phyloP scores from a whole-genome alignment of 2,113 vertebrate genomes.

The Sylvietta virens region DNA sequence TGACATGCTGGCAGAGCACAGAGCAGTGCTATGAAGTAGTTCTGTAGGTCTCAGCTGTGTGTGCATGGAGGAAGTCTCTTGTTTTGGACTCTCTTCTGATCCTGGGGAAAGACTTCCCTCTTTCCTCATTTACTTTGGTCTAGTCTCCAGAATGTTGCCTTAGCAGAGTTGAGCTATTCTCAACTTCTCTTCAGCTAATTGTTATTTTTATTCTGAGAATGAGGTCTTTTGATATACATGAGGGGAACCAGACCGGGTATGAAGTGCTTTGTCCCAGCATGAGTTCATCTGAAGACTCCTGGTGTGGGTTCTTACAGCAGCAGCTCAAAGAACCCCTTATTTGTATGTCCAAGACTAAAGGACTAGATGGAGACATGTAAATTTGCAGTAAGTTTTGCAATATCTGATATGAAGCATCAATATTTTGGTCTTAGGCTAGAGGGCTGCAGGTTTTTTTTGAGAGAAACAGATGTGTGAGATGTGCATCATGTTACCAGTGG shows the following conservation, averaged over 20 bases:
- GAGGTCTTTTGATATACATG: not conserved
- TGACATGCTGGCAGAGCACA: not conserved
- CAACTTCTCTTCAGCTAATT: not conserved
- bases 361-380: not conserved
- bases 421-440: not conserved
- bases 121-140: not conserved
- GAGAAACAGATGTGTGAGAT: not conserved
- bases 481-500: not conserved
- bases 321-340: rapidly evolving
- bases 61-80: not conserved
- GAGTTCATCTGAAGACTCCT: not conserved
- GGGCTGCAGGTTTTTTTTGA: not conserved
- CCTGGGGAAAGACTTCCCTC: not conserved
- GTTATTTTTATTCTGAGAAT: not conserved
- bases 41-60: not conserved
- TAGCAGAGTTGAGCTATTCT: not conserved
- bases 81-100: not conserved
- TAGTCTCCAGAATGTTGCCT: not conserved
- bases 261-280: not conserved
- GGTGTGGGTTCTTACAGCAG: not conserved
- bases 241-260: not conserved
- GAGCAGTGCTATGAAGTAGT: not conserved
- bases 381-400: not conserved
- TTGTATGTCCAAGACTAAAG: not conserved
- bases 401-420: not conserved